phyloP scores from a whole-genome alignment of 2,888 invertebrate species.

The Leptinotarsa haldemani region DNA sequence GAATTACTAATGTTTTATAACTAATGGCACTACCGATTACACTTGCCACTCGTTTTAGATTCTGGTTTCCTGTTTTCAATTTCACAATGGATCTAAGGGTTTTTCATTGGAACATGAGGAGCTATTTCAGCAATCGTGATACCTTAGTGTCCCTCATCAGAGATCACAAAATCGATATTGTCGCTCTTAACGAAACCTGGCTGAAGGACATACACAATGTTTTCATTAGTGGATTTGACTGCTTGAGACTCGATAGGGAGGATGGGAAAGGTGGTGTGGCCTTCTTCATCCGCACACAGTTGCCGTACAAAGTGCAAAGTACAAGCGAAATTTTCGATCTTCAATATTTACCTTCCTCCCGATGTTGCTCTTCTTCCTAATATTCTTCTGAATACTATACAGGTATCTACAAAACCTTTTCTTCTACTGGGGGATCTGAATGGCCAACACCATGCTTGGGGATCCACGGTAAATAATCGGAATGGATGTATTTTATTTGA shows the following conservation, averaged over 20 bases:
- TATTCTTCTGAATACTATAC: background rate
- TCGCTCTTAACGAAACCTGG: slow-evolving; percentile 3
- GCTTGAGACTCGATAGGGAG: background rate
- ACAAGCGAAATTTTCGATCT: background rate
- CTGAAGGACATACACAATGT: background rate
- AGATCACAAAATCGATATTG: background rate
- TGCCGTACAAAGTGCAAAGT: background rate
- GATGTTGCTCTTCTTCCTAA: background rate
- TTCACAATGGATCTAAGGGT: background rate
- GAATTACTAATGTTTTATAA: background rate
- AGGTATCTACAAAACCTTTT: background rate
- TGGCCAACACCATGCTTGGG: slow-evolving; percentile 7
- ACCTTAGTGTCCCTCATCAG: slow-evolving; percentile 1
- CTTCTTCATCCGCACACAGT: background rate
- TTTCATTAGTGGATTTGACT: background rate
- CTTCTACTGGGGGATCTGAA: slow-evolving; percentile 3
- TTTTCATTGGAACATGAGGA: background rate
- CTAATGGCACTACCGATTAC: background rate
- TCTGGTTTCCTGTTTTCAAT: background rate
- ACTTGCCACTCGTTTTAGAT: background rate
- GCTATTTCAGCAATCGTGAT: slow-evolving; percentile 5
- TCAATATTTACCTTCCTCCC: slow-evolving; percentile 4
- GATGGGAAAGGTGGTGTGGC: background rate
- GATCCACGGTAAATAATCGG: background rate
- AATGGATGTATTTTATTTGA: background rate